Evolutionary conservation across 2,113 vertebrate species (phyloP), one percentile per base, ranked within the genome.

Genomic region (Lepisosteus osseus): DNA sequence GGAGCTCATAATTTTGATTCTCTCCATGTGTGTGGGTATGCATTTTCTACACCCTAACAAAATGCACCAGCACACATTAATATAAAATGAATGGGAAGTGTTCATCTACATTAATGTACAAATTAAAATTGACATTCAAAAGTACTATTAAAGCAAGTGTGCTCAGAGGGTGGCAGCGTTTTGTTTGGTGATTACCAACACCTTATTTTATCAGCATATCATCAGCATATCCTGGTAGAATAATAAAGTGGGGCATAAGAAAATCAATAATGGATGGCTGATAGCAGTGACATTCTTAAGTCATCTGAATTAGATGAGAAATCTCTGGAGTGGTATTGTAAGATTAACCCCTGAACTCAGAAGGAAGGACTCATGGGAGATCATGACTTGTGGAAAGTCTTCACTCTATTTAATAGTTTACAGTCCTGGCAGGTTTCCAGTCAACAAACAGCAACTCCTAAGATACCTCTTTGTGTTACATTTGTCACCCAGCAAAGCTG

Each of bases 251-350:
- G 59, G 55, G 15, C 42, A 67, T 55, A 67, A 66, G 15, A 45
- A 65, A 63, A 72, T 72, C 64, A 72, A 72, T 72, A 72, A 72
- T 72, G 55, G 65, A 72, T 72, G 7, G 11, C 11, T 67, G 65
- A 61, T 72, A 65, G 64, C 65, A 61, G 65, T 17, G 65, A 15
- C 43, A 8, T 41, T 11, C 54, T 57, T 17, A 56, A 15, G 64
- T 72, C 59, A 65, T 8, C 47, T 57, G 64, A 67, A 56, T 14
- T 2, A 13, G 65, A 67, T 61, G 71, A 72, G 64, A 40, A 65
- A 72, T 59, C 71, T 43, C 54, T 72, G 61, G 66, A 54, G 51
- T 42, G 29, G 8, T 12, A 66, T 41, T 67, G 71, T 67, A 72
- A 72, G 54, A 56, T 47, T 57, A 72, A 54, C 44, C 43, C 42